phyloP scores from a whole-genome alignment of 2,888 invertebrate species.

The Thecocarcelia acutangulata region DNA sequence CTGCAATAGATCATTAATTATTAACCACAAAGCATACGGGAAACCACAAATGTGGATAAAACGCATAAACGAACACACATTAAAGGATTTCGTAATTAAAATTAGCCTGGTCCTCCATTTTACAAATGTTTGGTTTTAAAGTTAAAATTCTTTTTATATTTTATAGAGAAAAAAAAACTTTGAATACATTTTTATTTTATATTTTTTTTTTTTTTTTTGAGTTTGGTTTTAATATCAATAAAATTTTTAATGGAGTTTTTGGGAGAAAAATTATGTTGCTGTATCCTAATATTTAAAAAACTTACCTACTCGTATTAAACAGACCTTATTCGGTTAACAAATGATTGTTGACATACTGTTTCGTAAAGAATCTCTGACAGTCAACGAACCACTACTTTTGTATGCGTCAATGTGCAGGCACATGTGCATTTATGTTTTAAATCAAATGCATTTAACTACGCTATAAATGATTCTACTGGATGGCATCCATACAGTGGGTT shows the following conservation, averaged over 20 bases:
- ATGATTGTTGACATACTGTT: constrained; percentile 57
- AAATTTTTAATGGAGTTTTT: no score
- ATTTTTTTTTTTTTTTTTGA: no score
- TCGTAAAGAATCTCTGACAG: constrained; percentile 21
- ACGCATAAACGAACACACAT: not conserved
- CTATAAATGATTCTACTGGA: constrained; percentile 9
- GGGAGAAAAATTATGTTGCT: no score
- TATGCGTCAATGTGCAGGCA: not conserved
- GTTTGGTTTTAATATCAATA: no score
- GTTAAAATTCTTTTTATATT: no score
- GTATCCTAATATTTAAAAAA: not conserved
- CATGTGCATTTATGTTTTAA: not conserved
- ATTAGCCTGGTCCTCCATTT: constrained; percentile 21
- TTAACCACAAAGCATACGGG: constrained; percentile 68
- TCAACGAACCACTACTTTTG: constrained; percentile 32
- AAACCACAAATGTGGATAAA: constrained; percentile 53
- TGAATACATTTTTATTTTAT: no score
- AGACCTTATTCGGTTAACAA: constrained; percentile 20
- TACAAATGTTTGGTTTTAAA: not conserved
- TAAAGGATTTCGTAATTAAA: not conserved
- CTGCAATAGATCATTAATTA: constrained; percentile 71
- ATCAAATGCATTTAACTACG: constrained; percentile 5
- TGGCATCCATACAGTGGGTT: constrained; percentile 32
- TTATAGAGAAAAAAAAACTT: no score
- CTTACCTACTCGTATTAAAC: not conserved